phyloP scores from a whole-genome alignment of 2,888 invertebrate species.

The Thymelicus acteon region DNA sequence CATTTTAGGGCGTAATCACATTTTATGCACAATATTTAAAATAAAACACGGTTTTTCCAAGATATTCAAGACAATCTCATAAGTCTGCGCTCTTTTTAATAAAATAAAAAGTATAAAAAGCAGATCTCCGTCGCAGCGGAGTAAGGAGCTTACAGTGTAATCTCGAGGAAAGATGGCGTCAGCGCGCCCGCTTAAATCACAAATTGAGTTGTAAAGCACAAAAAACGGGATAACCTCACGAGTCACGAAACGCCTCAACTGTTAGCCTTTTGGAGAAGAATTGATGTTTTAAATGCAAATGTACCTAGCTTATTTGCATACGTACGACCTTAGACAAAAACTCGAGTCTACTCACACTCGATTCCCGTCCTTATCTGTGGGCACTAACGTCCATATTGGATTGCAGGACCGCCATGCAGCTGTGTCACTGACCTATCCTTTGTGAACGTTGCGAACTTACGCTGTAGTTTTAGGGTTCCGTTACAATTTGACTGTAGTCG shows the following conservation, averaged over 20 bases:
- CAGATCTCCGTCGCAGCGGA: neutral
- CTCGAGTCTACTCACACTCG: neutral
- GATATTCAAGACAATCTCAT: neutral
- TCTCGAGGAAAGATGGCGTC: constrained; percentile 16
- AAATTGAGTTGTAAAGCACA: constrained; percentile 36
- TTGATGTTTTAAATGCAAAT: constrained; percentile 46
- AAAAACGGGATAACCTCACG: constrained; percentile 23
- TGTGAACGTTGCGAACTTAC: constrained; percentile 27
- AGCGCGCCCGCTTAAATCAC: constrained; percentile 28
- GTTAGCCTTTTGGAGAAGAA: constrained; percentile 34
- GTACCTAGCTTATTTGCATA: constrained; percentile 42
- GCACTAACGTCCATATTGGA: neutral
- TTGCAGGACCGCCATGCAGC: neutral
- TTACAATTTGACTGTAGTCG: neutral
- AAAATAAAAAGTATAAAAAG: constrained; percentile 2
- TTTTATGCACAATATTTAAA: no score
- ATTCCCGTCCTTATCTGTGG: constrained; percentile 12
- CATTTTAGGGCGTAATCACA: no score
- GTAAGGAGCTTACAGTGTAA: constrained; percentile 1
- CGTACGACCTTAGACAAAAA: constrained; percentile 36
- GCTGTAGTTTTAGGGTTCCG: constrained; percentile 5
- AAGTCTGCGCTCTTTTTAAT: neutral
- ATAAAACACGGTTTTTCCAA: no score
- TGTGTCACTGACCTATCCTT: constrained; percentile 37
- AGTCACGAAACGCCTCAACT: constrained; percentile 14